A percentile compares a stretch with the other conserved stretches of the same genome.
phyloP scores from a whole-genome alignment of 2,113 vertebrate genomes.

The Dasyprocta punctata region DNA sequence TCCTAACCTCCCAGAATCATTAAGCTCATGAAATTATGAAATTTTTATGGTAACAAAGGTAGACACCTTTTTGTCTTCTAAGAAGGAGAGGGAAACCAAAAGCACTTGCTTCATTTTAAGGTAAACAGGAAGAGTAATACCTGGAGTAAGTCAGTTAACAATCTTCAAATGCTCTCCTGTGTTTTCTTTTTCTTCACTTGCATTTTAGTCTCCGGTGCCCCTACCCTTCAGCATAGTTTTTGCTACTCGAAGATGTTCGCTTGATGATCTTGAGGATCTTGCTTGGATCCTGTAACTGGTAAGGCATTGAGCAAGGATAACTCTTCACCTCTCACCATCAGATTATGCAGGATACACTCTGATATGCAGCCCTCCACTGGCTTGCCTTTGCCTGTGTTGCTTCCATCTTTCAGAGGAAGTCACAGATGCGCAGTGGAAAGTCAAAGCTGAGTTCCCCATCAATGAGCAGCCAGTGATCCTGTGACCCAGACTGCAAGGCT shows the following conservation, averaged over 20 bases:
- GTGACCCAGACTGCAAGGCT: not conserved
- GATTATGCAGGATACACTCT: not conserved
- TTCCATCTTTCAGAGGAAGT: not conserved
- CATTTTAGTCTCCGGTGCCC: not conserved
- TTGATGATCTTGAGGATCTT: not conserved
- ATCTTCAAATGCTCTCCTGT: not conserved
- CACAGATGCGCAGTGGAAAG: not conserved
- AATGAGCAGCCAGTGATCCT: not conserved
- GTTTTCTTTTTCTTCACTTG: not conserved
- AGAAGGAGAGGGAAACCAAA: not conserved
- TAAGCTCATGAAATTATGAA: not conserved
- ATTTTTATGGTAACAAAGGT: not conserved
- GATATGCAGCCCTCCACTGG: rapidly evolving
- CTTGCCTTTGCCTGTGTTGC: not conserved
- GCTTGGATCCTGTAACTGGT: not conserved
- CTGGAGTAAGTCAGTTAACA: not conserved
- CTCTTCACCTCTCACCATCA: not conserved
- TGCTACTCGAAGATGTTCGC: not conserved
- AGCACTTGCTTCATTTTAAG: not conserved
- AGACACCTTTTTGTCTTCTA: not conserved
- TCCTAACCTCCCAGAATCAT: not conserved
- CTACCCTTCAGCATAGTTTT: not conserved
- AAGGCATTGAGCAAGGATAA: not conserved
- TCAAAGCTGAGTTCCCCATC: no score
- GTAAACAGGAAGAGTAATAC: not conserved